Evolutionary conservation across 2,888 invertebrate species (phyloP).

Genomic region (Drosophila nr. perissopoda): DNA sequence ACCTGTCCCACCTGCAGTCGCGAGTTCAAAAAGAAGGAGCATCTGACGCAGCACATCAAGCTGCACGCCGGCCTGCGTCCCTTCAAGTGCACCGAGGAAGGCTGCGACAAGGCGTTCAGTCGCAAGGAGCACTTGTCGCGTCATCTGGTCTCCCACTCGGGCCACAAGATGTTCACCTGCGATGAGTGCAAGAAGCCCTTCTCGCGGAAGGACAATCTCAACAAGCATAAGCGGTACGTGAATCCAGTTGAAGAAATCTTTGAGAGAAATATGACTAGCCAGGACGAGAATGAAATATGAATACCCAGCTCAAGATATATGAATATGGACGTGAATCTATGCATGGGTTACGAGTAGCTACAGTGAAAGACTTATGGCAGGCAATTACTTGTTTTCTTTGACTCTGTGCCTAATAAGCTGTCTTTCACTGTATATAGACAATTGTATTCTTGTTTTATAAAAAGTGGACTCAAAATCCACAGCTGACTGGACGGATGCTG

Average conservation of each 20-base stretch:
- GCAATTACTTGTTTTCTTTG: too few species aligned
- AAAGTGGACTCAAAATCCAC: not conserved
- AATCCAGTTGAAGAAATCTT: not conserved
- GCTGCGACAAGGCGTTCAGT: slow-evolving; percentile 89
- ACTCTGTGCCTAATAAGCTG: too few species aligned
- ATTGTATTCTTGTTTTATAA: not conserved
- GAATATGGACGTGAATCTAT: not conserved
- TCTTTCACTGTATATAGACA: too few species aligned
- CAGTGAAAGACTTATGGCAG: too few species aligned
- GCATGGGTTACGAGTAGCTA: not conserved
- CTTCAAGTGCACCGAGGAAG: slow-evolving; percentile 87
- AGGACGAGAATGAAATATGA: not conserved
- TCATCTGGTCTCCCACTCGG: slow-evolving; percentile 89
- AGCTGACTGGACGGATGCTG: not conserved
- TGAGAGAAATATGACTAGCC: not conserved
- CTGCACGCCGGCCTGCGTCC: slow-evolving; percentile 89
- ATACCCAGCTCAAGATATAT: not conserved
- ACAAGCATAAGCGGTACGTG: slow-evolving; percentile 84
- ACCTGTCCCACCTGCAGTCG: slow-evolving; percentile 86
- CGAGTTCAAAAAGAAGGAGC: slow-evolving; percentile 89
- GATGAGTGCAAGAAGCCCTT: slow-evolving; percentile 87
- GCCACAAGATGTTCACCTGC: slow-evolving; percentile 88
- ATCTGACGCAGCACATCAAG: slow-evolving; percentile 89
- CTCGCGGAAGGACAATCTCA: slow-evolving; percentile 85
- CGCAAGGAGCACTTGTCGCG: slow-evolving; percentile 89